These are phyloP conservation scores for Drosophila navojoa DNA, from an alignment of 1,140 invertebrate species.

Conservation along the genomic window DNA sequence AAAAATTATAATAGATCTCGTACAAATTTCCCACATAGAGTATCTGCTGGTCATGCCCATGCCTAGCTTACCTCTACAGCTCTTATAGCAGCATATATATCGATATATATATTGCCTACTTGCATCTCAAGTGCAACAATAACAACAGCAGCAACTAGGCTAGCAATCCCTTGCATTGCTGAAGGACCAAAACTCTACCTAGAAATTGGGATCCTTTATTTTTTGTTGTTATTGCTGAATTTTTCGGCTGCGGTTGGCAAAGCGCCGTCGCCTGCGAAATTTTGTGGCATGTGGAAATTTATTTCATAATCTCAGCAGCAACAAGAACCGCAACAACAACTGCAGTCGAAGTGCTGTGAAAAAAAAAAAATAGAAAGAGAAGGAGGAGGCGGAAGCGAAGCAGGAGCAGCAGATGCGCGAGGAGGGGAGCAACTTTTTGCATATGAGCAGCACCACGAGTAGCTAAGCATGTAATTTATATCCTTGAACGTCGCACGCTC, in stretches of 20 bases:
- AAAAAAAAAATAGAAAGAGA: slow-evolving; percentile 16
- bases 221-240: slow-evolving; percentile 49
- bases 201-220: slow-evolving; percentile 40
- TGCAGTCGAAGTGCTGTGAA: slow-evolving; percentile 26
- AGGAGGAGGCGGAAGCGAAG: not conserved
- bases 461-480: slow-evolving; percentile 64
- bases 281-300: slow-evolving; percentile 79
- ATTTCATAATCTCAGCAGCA: slow-evolving; percentile 69
- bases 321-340: slow-evolving; percentile 25
- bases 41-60: not conserved
- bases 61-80: not conserved
- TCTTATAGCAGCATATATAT: slow-evolving; percentile 1
- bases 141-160: slow-evolving; percentile 22
- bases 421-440: slow-evolving; percentile 29
- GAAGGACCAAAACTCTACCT: slow-evolving; percentile 48
- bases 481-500: slow-evolving; percentile 30
- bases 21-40: not conserved
- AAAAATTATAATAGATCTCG: not conserved
- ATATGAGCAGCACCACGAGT: slow-evolving; percentile 59
- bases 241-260: slow-evolving; percentile 43
- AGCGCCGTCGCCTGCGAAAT: slow-evolving; percentile 58
- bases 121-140: slow-evolving; percentile 72
- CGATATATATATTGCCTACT: slow-evolving; percentile 63
- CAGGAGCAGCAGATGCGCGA: not conserved
- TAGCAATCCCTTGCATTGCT: slow-evolving; percentile 21